Percentiles rank a stretch among this genome's conserved stretches.
Conservation (phyloP, 2,888 invertebrate species). For the Tipula vernalis region DNA sequence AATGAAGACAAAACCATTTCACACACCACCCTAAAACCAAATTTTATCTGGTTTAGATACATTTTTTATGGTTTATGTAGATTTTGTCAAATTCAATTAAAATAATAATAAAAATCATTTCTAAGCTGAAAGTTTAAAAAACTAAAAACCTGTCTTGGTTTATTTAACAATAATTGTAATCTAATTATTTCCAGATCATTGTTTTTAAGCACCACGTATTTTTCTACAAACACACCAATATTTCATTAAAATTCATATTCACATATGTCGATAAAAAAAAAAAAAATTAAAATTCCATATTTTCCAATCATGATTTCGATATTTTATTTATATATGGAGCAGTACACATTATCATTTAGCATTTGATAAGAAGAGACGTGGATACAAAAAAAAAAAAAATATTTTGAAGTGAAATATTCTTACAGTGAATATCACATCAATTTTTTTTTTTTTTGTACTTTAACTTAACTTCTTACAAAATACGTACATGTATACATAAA, state of each 20-base stretch:
- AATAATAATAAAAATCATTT: not conserved
- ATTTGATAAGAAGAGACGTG: not conserved
- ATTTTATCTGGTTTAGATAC: not conserved
- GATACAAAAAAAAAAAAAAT: not conserved
- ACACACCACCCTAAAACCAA: not conserved
- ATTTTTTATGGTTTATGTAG: not conserved
- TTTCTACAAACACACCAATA: not conserved
- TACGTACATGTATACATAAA: not conserved
- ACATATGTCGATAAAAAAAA: not conserved
- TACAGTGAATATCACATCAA: not conserved
- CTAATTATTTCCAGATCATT: not conserved
- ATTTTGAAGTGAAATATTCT: not conserved
- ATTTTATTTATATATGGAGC: not conserved
- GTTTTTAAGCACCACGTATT: not conserved
- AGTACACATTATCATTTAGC: not conserved
- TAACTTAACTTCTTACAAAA: not conserved
- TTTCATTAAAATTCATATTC: not conserved
- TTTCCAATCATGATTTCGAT: not conserved
- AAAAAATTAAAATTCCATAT: not conserved
- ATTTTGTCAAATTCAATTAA: not conserved
- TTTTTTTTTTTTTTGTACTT: not conserved
- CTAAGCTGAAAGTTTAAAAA: not conserved
- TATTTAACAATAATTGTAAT: not conserved
- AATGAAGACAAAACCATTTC: not conserved
- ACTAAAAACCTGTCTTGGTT: not conserved